Conservation (phyloP, 2,888 invertebrate genomes). For the Tetragonisca angustula region DNA sequence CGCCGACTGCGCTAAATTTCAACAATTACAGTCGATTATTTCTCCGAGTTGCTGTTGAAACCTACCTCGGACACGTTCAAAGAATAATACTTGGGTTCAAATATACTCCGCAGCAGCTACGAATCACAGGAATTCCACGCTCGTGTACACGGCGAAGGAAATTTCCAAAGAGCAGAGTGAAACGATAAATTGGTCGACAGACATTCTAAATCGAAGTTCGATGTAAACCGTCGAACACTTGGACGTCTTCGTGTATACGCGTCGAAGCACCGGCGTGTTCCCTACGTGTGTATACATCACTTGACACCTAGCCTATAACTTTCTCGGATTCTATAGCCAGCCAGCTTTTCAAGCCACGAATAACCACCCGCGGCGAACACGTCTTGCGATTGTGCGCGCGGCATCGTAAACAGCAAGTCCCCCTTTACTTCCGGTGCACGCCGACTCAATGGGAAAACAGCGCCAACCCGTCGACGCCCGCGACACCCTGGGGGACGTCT, state of each 20-base stretch:
- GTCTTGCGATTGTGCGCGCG: constrained; percentile 39
- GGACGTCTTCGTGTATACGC: neutral
- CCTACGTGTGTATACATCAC: neutral
- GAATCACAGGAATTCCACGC: neutral
- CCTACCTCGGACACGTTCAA: no score
- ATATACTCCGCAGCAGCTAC: no score
- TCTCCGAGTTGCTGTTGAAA: no score
- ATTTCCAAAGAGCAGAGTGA: neutral
- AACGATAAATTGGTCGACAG: neutral
- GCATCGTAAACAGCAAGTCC: constrained; percentile 60
- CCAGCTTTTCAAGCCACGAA: constrained; percentile 28
- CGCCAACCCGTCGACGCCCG: neutral
- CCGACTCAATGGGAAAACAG: neutral
- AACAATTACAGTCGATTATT: no score
- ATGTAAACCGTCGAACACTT: constrained; percentile 1
- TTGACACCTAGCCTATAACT: constrained; percentile 41
- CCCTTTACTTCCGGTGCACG: constrained; percentile 23
- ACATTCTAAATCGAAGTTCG: constrained; percentile 24
- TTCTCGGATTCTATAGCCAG: constrained; percentile 11
- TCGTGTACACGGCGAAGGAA: no score
- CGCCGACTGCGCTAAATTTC: no score
- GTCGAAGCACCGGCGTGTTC: constrained; percentile 12
- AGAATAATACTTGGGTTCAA: no score
- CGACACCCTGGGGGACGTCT: constrained; percentile 12
- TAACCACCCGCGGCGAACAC: constrained; percentile 55